Conservation (phyloP, 2,888 invertebrate species). For the Idaea straminata region DNA sequence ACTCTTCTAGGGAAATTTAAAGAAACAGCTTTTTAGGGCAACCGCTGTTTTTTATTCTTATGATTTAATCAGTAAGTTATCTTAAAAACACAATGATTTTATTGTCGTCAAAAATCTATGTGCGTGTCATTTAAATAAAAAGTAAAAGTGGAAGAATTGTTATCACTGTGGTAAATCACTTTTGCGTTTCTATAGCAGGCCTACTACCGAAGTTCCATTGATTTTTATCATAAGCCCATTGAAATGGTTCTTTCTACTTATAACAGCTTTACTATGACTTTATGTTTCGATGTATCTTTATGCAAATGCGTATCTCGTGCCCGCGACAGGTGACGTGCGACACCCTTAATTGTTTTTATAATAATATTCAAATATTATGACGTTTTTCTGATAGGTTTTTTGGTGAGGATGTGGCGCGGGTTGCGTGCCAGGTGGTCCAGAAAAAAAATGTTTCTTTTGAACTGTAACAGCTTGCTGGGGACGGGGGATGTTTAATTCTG, state of each 20-base stretch:
- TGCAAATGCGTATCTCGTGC: conserved; percentile 77
- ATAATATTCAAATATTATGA: conserved; percentile 79
- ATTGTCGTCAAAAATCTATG: neutral
- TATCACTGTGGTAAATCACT: neutral
- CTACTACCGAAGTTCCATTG: neutral
- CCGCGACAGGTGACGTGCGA: conserved; percentile 77
- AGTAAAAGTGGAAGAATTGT: neutral
- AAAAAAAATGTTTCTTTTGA: conserved; percentile 58
- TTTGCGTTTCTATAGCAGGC: neutral
- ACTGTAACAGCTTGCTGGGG: conserved; percentile 63
- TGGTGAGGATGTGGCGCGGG: conserved; percentile 63
- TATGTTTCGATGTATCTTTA: conserved; percentile 65
- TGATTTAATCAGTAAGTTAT: neutral
- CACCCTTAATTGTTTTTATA: conserved; percentile 78
- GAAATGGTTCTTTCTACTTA: neutral
- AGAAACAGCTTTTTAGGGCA: too few species aligned
- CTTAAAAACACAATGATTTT: neutral
- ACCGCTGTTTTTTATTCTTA: too few species aligned
- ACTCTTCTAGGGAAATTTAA: too few species aligned
- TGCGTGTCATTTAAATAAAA: neutral
- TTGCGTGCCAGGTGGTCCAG: conserved; percentile 75
- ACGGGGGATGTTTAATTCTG: conserved; percentile 19
- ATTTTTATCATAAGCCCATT: neutral
- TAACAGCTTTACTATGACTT: conserved; percentile 37
- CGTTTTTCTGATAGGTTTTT: conserved; percentile 68